Conservation (phyloP, 2,888 invertebrate genomes). For the Rhamnusium bicolor region DNA sequence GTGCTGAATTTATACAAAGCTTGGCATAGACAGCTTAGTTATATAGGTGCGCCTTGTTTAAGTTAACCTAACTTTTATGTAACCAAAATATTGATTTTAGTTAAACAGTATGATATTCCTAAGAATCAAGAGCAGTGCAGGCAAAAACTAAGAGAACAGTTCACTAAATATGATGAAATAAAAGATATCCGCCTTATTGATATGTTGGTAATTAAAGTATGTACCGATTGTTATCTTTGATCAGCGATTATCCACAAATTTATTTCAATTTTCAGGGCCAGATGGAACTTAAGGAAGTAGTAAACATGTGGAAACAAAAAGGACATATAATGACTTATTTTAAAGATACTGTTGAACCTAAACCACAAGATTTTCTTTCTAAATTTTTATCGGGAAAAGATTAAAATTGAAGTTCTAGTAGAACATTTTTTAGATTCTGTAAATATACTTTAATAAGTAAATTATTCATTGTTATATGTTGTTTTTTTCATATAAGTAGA, state of each 20-base stretch:
- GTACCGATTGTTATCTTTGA: too few species aligned
- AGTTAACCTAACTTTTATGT: constrained; percentile 41
- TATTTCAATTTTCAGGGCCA: constrained; percentile 79
- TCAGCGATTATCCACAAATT: too few species aligned
- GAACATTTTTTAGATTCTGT: constrained; percentile 14
- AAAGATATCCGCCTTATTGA: constrained; percentile 91
- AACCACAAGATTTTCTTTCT: constrained; percentile 92
- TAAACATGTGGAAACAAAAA: constrained; percentile 91
- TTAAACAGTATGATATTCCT: constrained; percentile 88
- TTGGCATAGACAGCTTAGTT: constrained; percentile 94
- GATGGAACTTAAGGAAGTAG: constrained; percentile 93
- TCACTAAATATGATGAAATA: constrained; percentile 83
- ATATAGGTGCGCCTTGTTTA: constrained; percentile 76
- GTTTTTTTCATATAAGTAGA: too few species aligned
- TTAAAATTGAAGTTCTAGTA: constrained; percentile 59
- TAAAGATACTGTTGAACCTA: constrained; percentile 87
- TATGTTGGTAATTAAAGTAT: constrained; percentile 92
- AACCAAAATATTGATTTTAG: constrained; percentile 70
- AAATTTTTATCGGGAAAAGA: constrained; percentile 87
- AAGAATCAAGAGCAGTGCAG: constrained; percentile 80
- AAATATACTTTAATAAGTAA: constrained; percentile 23
- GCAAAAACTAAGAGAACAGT: constrained; percentile 84
- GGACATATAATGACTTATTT: constrained; percentile 91
- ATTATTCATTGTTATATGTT: too few species aligned
- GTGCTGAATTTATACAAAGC: constrained; percentile 92